Evolutionary conservation across 1,140 invertebrate genomes (phyloP).

Genomic region (Eufriesea mexicana): DNA sequence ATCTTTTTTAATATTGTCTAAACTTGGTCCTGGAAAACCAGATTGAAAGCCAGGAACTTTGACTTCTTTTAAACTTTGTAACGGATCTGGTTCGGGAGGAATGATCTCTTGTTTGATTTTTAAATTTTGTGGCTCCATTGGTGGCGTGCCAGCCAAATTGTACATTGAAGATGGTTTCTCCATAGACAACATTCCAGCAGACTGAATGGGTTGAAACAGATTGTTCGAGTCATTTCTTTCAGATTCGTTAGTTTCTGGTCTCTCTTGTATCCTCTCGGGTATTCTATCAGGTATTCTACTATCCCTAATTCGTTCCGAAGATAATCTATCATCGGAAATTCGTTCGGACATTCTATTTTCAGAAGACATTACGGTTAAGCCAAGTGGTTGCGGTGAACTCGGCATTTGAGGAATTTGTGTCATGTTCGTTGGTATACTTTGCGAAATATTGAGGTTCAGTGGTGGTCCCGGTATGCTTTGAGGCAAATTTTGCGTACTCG

Average conservation of each 20-base stretch:
- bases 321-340: conserved; percentile 67
- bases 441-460: conserved; percentile 78
- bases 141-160: conserved; percentile 82
- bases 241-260: conserved; percentile 64
- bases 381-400: conserved; percentile 76
- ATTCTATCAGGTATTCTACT: conserved; percentile 56
- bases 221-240: conserved; percentile 75
- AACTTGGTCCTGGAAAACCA: conserved; percentile 83
- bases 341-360: conserved; percentile 74
- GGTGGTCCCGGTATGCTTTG: conserved; percentile 72
- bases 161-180: conserved; percentile 72
- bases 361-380: conserved; percentile 75
- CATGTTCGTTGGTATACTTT: conserved; percentile 75
- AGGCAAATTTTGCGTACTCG: conserved; percentile 60
- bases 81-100: conserved; percentile 85
- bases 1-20: conserved; percentile 90
- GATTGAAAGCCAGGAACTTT: conserved; percentile 89
- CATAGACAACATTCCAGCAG: conserved; percentile 74
- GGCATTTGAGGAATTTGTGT: conserved; percentile 74
- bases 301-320: conserved; percentile 63
- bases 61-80: conserved; percentile 90
- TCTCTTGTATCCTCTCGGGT: conserved; percentile 59
- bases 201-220: conserved; percentile 83
- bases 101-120: conserved; percentile 91
- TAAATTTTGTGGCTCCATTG: conserved; percentile 87